A percentile compares a stretch with the other conserved stretches of the same genome.
phyloP scores from a whole-genome alignment of 1,140 invertebrate species.

The Vanessa tameamea region DNA sequence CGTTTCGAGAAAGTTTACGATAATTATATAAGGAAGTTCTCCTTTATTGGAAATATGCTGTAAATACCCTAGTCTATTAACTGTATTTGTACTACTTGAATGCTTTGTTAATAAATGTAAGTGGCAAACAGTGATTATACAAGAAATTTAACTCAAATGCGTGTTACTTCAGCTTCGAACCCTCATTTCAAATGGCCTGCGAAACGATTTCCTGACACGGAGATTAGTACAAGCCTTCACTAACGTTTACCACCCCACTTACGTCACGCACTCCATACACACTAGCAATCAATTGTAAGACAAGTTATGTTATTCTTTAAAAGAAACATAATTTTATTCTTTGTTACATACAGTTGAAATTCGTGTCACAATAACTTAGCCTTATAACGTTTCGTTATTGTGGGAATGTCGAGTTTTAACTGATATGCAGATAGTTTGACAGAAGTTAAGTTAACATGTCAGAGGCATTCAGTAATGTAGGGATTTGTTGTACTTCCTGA shows the following conservation, averaged over 20 bases:
- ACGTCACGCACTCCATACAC: slow-evolving; percentile 76
- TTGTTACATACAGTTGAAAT: slow-evolving; percentile 51
- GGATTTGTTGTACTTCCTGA: slow-evolving; percentile 35
- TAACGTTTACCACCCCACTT: slow-evolving; percentile 75
- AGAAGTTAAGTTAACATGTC: slow-evolving; percentile 79
- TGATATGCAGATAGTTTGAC: slow-evolving; percentile 73
- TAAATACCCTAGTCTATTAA: slow-evolving; percentile 3
- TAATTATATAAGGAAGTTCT: not conserved
- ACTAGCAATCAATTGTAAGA: slow-evolving; percentile 53
- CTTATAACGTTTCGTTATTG: slow-evolving; percentile 11
- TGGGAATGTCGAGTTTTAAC: slow-evolving; percentile 20
- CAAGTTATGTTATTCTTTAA: slow-evolving; percentile 50
- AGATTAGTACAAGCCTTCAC: slow-evolving; percentile 81
- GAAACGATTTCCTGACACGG: slow-evolving; percentile 80
- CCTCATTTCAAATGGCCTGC: slow-evolving; percentile 77
- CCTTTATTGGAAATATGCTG: not conserved
- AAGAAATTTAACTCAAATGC: slow-evolving; percentile 74
- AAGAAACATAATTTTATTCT: slow-evolving; percentile 52
- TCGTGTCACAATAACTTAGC: slow-evolving; percentile 30
- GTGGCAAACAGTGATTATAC: slow-evolving; percentile 67
- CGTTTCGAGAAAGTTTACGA: no score
- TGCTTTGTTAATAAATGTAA: slow-evolving; percentile 49
- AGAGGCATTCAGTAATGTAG: slow-evolving; percentile 61
- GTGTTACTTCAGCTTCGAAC: slow-evolving; percentile 67
- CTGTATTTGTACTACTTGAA: slow-evolving; percentile 16